Percentiles rank a stretch among this genome's conserved stretches.
Conservation (phyloP, 30 jellyfish, hydroid and myxozoan genomes). For the Hydractinia echinata region DNA sequence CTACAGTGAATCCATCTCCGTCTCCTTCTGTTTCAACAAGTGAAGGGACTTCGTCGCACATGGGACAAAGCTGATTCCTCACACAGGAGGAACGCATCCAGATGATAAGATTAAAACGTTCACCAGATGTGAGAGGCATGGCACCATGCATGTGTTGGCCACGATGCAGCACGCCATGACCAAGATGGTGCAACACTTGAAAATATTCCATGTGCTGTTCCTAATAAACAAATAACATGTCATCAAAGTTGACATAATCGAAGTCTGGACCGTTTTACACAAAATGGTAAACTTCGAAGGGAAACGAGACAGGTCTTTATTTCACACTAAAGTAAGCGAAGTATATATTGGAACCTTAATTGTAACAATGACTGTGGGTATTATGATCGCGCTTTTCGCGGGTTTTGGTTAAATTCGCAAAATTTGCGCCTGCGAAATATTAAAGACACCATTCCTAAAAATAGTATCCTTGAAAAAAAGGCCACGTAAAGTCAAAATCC, state of each 20-base stretch:
- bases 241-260: neutral
- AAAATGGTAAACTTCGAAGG: too few relatives aligned
- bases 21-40: slow-evolving; percentile 55
- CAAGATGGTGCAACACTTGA: slow-evolving; percentile 37
- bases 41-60: slow-evolving; percentile 72
- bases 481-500: too few relatives aligned
- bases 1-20: slow-evolving; percentile 73
- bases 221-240: neutral
- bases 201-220: neutral
- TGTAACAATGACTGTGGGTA: too few relatives aligned
- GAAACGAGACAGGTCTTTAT: too few relatives aligned
- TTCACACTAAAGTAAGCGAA: too few relatives aligned
- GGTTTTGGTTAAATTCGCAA: too few relatives aligned
- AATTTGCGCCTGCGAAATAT: too few relatives aligned
- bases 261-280: neutral
- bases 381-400: too few relatives aligned
- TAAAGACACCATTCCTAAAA: too few relatives aligned
- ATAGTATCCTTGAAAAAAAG: too few relatives aligned
- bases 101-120: slow-evolving; percentile 64
- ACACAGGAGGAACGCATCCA: slow-evolving; percentile 88
- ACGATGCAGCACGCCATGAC: slow-evolving; percentile 65
- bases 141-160: slow-evolving; percentile 96
- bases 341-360: too few relatives aligned
- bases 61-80: slow-evolving; percentile 68
- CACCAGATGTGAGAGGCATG: slow-evolving; percentile 72